phyloP scores from a whole-genome alignment of 2,113 vertebrate genomes.

The Anoura caudifer region DNA sequence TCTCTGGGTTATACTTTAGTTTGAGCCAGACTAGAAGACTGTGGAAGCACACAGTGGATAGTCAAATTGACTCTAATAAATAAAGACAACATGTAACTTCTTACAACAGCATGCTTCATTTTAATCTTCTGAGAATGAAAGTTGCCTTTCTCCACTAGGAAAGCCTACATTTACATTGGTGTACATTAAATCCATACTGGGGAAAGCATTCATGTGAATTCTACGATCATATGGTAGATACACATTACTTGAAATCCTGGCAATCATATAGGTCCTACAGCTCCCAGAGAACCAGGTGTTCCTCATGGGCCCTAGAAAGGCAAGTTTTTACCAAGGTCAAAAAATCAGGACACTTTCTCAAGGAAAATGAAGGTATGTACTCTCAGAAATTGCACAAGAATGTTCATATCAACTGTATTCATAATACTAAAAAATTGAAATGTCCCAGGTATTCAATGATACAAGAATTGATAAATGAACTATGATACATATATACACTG shows the following conservation, averaged over 20 bases:
- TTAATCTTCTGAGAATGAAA: background rate
- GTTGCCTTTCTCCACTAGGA: background rate
- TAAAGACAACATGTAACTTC: background rate
- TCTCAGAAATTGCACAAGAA: background rate
- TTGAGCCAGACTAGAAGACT: slow-evolving; percentile 10
- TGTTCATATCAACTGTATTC: slow-evolving; percentile 17
- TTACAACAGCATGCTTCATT: background rate
- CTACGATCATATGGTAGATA: background rate
- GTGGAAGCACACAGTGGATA: background rate
- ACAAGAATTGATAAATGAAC: background rate
- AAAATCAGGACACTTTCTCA: background rate
- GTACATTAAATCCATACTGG: background rate
- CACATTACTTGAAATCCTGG: slow-evolving; percentile 72
- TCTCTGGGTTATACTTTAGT: background rate
- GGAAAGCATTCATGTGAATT: background rate
- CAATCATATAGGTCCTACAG: slow-evolving; percentile 82
- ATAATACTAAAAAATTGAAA: background rate
- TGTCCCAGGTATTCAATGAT: background rate
- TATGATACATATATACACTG: background rate
- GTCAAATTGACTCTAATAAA: background rate
- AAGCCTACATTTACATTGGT: slow-evolving; percentile 52
- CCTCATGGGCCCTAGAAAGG: slow-evolving; percentile 85
- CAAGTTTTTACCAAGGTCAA: slow-evolving; percentile 24
- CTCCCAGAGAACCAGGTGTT: slow-evolving; percentile 80
- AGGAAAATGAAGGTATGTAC: background rate